Evolutionary conservation across 2,113 vertebrate species (phyloP), one percentile per base, ranked within the genome.

Genomic region (Typhlomys cinereus): DNA sequence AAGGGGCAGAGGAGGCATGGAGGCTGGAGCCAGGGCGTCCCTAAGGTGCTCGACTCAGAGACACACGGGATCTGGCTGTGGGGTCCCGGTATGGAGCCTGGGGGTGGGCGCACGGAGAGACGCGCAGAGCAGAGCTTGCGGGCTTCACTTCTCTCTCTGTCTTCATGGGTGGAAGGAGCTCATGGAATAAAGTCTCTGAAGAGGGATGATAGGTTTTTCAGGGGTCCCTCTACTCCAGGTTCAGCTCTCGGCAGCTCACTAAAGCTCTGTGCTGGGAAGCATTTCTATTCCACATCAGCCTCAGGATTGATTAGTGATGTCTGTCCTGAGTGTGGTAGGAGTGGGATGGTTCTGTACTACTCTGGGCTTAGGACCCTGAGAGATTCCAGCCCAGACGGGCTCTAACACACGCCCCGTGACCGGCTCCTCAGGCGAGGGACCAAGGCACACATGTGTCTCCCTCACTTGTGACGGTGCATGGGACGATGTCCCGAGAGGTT

Each of bases 361-460:
- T 15, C 46, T 12, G 34, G 34, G 17, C 15, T 34, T 15, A 29
- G 54, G 80, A 15, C 34, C n/a, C 39, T 20, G 18, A 21, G n/a
- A 13, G n/a, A 29, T 4, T 52, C 34, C 23, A 39, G 62, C 34
- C 62, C 36, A 6, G 70, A 34, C 66, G 2, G 2, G 41, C 48
- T 44, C 34, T 57, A 5, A n/a, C n/a, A 4, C 48, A 21, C 0
- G 0, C 54, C 23, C n/a, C n/a, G n/a, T n/a, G n/a, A n/a, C n/a
- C n/a, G n/a, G n/a, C n/a, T n/a, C n/a, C n/a, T n/a, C n/a, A n/a
- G n/a, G n/a, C n/a, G n/a, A n/a, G n/a, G n/a, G n/a, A n/a, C n/a
- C n/a, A n/a, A n/a, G n/a, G n/a, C n/a, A n/a, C n/a, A n/a, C n/a
- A n/a, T n/a, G n/a, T n/a, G n/a, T n/a, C n/a, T n/a, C n/a, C n/a